phyloP scores from a whole-genome alignment of 2,888 invertebrate genomes.

The Parascotia fuliginaria region DNA sequence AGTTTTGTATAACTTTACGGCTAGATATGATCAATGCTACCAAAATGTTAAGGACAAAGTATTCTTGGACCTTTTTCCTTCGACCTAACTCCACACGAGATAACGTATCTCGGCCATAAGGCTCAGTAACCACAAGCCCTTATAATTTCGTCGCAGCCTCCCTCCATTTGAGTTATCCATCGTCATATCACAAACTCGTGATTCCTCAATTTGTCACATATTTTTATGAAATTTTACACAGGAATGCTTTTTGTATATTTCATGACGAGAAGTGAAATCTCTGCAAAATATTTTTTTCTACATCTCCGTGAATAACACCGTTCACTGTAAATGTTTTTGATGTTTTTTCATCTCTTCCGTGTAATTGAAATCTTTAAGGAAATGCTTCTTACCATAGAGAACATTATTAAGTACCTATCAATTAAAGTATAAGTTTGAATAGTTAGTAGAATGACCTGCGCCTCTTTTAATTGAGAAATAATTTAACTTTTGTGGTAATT shows the following conservation, averaged over 20 bases:
- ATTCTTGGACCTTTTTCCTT: constrained; percentile 1
- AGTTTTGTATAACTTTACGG: background rate
- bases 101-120: constrained; percentile 13
- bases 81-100: constrained; percentile 9
- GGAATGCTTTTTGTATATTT: constrained; percentile 14
- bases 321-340: background rate
- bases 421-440: too few relatives aligned
- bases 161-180: constrained; percentile 34
- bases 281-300: constrained; percentile 17
- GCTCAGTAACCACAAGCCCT: constrained; percentile 22
- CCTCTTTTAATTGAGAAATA: too few relatives aligned
- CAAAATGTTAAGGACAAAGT: constrained; percentile 1
- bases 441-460: too few relatives aligned
- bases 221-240: constrained; percentile 38
- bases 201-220: constrained; percentile 42
- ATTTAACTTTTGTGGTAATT: too few relatives aligned
- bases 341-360: background rate
- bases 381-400: too few relatives aligned
- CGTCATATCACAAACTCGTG: constrained; percentile 39
- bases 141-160: constrained; percentile 30
- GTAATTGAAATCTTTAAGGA: background rate
- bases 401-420: too few relatives aligned
- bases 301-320: too few relatives aligned
- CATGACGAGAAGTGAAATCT: constrained; percentile 3
- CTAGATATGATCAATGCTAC: background rate